Conservation (phyloP, 2,797 vertebrate genomes). For the Trachurus trachurus region DNA sequence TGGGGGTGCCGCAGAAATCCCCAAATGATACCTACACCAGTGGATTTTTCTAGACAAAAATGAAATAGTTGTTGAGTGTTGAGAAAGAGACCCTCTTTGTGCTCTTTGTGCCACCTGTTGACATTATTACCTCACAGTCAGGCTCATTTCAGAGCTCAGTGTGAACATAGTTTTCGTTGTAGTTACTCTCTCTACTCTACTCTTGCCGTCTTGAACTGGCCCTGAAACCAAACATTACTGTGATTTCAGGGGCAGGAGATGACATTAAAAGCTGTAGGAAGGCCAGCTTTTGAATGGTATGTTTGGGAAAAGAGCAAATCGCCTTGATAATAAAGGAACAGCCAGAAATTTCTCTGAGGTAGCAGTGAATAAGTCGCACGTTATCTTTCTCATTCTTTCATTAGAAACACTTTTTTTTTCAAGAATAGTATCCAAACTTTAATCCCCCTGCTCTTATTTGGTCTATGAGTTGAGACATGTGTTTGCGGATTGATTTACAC, state of each 20-base stretch:
- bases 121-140: not conserved
- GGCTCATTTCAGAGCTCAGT: not conserved
- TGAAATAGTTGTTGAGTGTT: not conserved
- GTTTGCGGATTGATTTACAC: too few species aligned
- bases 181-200: not conserved
- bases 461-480: too few species aligned
- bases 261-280: not conserved
- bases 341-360: too few species aligned
- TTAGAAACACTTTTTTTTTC: too few species aligned
- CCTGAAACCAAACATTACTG: not conserved
- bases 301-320: not conserved
- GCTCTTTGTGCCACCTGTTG: not conserved
- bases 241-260: not conserved
- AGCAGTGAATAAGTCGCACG: too few species aligned
- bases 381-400: too few species aligned
- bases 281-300: not conserved
- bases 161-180: not conserved
- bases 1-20: too few species aligned
- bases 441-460: too few species aligned
- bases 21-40: too few species aligned
- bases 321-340: not conserved
- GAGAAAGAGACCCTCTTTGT: not conserved
- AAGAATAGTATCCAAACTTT: too few species aligned
- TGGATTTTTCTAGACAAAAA: too few species aligned
- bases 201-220: not conserved